These are phyloP conservation scores for Channa striata DNA, from an alignment of 2,797 vertebrate species.

Conservation along the genomic window DNA sequence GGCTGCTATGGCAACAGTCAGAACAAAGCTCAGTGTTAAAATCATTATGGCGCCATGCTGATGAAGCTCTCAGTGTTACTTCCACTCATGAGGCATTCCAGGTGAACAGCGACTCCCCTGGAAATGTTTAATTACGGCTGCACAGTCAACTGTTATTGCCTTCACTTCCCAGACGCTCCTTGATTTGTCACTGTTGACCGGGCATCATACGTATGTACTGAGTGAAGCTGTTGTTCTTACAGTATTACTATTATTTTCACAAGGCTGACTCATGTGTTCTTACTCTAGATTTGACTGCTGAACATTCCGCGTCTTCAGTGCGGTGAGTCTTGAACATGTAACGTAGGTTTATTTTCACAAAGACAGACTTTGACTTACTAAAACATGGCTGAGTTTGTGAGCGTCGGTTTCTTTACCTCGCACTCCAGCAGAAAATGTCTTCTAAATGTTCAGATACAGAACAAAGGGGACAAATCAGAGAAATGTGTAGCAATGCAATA, in stretches of 20 bases:
- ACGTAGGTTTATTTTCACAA: neutral
- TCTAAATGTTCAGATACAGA: too few species aligned
- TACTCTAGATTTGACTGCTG: constrained; percentile 9
- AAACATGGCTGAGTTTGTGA: neutral
- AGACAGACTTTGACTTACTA: neutral
- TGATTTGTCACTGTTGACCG: constrained; percentile 53
- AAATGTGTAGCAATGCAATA: too few species aligned
- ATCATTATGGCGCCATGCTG: constrained; percentile 79
- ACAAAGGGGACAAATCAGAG: too few species aligned
- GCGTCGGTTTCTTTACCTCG: too few species aligned
- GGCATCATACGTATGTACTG: constrained; percentile 21
- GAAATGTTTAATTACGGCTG: constrained; percentile 77
- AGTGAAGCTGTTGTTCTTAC: constrained; percentile 31
- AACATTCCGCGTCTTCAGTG: neutral
- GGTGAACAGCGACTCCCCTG: constrained; percentile 74
- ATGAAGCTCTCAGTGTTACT: constrained; percentile 76
- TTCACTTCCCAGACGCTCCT: constrained; percentile 75
- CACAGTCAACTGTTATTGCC: constrained; percentile 72
- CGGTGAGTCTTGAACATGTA: neutral
- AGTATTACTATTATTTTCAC: constrained; percentile 29
- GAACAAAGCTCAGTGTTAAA: constrained; percentile 84
- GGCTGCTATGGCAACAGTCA: constrained; percentile 85
- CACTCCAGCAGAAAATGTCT: too few species aligned
- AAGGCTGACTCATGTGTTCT: constrained; percentile 14
- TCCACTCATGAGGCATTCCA: constrained; percentile 79